These are phyloP conservation scores for Anarsia innoxiella DNA, from an alignment of 2,888 invertebrate species.

Conservation along the genomic window DNA sequence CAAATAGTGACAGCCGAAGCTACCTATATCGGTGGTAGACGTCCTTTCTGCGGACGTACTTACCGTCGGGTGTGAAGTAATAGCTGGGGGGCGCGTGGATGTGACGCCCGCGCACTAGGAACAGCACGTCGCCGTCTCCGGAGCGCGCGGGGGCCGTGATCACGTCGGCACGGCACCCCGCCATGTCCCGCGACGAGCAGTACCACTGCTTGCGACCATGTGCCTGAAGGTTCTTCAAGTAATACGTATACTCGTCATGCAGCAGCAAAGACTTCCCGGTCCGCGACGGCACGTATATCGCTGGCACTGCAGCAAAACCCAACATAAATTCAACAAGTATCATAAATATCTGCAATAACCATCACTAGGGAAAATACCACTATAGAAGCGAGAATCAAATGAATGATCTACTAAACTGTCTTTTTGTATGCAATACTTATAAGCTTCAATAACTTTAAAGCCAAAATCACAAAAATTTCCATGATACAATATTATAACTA, in stretches of 20 bases:
- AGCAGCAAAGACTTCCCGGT: conserved; percentile 66
- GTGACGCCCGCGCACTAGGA: conserved; percentile 61
- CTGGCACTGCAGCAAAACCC: conserved; percentile 51
- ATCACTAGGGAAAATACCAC: too few relatives aligned
- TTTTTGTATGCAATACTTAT: too few relatives aligned
- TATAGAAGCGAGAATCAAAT: conserved; percentile 21
- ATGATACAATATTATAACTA: too few relatives aligned
- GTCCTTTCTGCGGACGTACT: conserved; percentile 66
- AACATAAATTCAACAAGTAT: conserved; percentile 1
- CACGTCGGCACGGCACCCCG: conserved; percentile 66
- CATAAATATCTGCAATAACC: not conserved
- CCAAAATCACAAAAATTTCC: not conserved
- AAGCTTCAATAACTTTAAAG: too few relatives aligned
- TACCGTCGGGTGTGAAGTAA: conserved; percentile 66
- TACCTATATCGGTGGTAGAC: conserved; percentile 66
- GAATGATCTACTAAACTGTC: not conserved
- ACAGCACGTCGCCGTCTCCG: conserved; percentile 57
- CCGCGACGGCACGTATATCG: conserved; percentile 69
- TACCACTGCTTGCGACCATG: conserved; percentile 70
- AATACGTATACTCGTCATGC: conserved; percentile 67
- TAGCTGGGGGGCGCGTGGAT: conserved; percentile 66
- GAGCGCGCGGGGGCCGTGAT: conserved; percentile 55
- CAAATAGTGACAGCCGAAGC: conserved; percentile 21
- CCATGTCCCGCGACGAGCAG: conserved; percentile 68
- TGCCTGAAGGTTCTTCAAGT: conserved; percentile 66